Conservation (phyloP, 2,888 invertebrate genomes). For the Sabatieria punctata region DNA sequence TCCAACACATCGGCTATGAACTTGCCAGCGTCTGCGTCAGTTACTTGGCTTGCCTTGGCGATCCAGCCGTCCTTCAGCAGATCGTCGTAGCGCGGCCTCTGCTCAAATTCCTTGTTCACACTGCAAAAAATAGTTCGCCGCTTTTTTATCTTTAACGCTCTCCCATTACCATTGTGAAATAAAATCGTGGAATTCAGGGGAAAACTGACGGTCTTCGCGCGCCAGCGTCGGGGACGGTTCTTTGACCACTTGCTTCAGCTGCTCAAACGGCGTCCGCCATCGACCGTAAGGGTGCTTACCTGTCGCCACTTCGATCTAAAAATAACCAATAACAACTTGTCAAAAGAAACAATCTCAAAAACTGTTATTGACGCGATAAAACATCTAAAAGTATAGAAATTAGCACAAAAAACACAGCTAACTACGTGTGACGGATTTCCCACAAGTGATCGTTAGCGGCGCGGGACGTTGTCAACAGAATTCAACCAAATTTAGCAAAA, state of each 20-base stretch:
- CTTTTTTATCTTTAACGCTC: too few relatives aligned
- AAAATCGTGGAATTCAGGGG: slow-evolving; percentile 69
- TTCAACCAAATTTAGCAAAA: too few relatives aligned
- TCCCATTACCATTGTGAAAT: slow-evolving; percentile 54
- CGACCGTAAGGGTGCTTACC: slow-evolving; percentile 81
- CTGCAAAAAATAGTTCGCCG: slow-evolving; percentile 38
- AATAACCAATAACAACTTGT: too few relatives aligned
- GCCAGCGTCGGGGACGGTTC: slow-evolving; percentile 70
- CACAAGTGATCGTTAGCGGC: too few relatives aligned
- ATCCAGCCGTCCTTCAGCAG: slow-evolving; percentile 54
- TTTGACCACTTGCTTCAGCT: slow-evolving; percentile 87
- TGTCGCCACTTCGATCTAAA: slow-evolving; percentile 66
- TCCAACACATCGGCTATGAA: slow-evolving; percentile 15
- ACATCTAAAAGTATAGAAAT: too few relatives aligned
- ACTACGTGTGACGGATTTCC: too few relatives aligned
- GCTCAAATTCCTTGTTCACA: slow-evolving; percentile 63
- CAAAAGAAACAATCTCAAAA: too few relatives aligned
- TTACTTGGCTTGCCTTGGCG: slow-evolving; percentile 18
- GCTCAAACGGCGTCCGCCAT: slow-evolving; percentile 94
- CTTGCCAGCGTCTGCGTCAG: slow-evolving; percentile 16
- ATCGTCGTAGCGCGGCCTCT: slow-evolving; percentile 71
- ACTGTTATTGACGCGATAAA: too few relatives aligned
- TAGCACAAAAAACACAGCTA: too few relatives aligned
- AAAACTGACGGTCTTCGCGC: slow-evolving; percentile 43
- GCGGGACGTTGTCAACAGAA: too few relatives aligned